These are phyloP conservation scores for Chrysina gloriosa DNA, from an alignment of 2,888 invertebrate genomes.

Conservation along the genomic window DNA sequence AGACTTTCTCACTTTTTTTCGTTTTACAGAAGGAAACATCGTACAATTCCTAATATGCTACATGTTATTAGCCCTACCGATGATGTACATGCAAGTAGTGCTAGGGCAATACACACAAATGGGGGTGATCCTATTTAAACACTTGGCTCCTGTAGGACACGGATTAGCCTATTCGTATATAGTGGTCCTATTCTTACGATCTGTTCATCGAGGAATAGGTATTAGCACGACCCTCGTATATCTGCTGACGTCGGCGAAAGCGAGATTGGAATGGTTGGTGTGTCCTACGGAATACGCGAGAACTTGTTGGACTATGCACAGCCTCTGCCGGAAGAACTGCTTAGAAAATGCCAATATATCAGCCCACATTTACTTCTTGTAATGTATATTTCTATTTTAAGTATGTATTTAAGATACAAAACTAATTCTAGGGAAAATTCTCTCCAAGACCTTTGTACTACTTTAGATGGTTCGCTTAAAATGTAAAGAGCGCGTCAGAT, in stretches of 20 bases:
- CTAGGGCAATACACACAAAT: conserved; percentile 50
- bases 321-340: conserved; percentile 37
- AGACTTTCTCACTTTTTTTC: background rate
- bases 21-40: conserved; percentile 42
- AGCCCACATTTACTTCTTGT: conserved; percentile 46
- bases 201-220: conserved; percentile 34
- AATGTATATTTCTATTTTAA: conserved; percentile 7
- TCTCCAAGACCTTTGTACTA: no score
- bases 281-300: conserved; percentile 39
- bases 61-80: conserved; percentile 48
- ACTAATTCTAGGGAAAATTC: no score
- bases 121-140: conserved; percentile 44
- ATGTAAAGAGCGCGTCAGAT: no score
- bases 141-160: conserved; percentile 46
- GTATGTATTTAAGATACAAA: no score
- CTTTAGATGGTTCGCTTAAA: no score
- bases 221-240: conserved; percentile 46
- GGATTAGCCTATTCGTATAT: conserved; percentile 45
- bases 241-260: conserved; percentile 39
- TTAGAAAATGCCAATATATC: conserved; percentile 32
- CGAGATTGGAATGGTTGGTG: conserved; percentile 43
- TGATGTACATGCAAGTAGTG: conserved; percentile 47
- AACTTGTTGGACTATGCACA: conserved; percentile 41
- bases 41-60: conserved; percentile 45
- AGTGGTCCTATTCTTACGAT: conserved; percentile 40